Conservation (phyloP, 2,888 invertebrate genomes). For the Papilio elwesi region DNA sequence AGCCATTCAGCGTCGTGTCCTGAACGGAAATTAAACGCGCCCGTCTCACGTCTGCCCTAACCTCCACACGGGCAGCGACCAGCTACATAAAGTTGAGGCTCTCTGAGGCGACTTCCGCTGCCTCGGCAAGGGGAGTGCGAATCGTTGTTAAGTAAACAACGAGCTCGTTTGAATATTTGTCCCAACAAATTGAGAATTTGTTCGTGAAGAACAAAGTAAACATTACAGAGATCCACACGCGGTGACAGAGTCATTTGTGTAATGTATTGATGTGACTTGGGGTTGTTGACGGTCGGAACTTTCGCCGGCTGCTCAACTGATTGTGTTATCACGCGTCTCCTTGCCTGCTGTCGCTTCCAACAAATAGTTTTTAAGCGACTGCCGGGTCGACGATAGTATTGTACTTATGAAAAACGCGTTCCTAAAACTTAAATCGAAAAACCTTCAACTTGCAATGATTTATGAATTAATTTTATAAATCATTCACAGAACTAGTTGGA, state of each 20-base stretch:
- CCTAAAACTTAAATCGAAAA: too few relatives aligned
- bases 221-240: not conserved
- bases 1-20: not conserved
- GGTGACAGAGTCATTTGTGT: not conserved
- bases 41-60: conserved; percentile 11
- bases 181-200: not conserved
- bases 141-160: not conserved
- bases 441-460: too few relatives aligned
- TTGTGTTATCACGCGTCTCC: not conserved
- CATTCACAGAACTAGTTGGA: too few relatives aligned
- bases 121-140: not conserved
- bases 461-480: too few relatives aligned
- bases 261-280: not conserved
- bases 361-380: too few relatives aligned
- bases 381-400: too few relatives aligned
- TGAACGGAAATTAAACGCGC: conserved; percentile 34
- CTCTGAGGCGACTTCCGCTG: conserved; percentile 5
- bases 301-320: not conserved
- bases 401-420: too few relatives aligned
- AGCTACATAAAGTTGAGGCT: conserved; percentile 26
- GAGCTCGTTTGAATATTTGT: not conserved
- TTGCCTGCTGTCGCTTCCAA: not conserved
- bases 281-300: not conserved
- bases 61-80: not conserved
- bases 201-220: not conserved